These are phyloP conservation scores for Delphinapterus leucas DNA, from an alignment of 2,113 vertebrate genomes.

Conservation along the genomic window DNA sequence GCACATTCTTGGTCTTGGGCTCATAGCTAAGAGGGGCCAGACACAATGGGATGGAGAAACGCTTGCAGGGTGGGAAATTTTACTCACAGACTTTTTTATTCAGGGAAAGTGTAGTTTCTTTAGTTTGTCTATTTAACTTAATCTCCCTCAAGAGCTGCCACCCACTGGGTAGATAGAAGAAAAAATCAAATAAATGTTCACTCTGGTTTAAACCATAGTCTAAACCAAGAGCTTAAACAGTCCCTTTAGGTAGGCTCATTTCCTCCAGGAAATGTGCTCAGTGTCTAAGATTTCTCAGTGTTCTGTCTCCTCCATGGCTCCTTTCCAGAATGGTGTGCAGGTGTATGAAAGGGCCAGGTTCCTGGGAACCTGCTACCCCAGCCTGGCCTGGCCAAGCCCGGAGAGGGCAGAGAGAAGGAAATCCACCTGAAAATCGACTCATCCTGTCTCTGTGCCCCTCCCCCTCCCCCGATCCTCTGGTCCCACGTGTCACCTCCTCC, in stretches of 20 bases:
- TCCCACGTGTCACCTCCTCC: background rate
- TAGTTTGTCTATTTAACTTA: constrained; percentile 63
- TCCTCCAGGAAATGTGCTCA: background rate
- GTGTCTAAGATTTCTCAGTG: background rate
- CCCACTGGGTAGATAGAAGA: constrained; percentile 48
- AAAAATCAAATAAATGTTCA: constrained; percentile 69
- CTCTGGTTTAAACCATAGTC: constrained; percentile 56
- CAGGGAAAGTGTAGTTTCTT: constrained; percentile 62
- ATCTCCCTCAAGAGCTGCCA: constrained; percentile 51
- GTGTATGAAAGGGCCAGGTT: background rate
- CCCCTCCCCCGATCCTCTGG: background rate
- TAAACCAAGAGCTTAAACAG: constrained; percentile 17
- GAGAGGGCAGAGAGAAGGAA: background rate
- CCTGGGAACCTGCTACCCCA: background rate
- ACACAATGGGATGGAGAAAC: background rate
- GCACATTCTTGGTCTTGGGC: background rate
- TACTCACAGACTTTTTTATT: constrained; percentile 40
- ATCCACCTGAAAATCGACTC: fast-evolving
- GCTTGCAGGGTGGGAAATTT: constrained; percentile 6
- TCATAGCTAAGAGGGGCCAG: background rate
- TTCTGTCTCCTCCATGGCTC: background rate
- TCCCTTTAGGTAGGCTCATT: constrained; percentile 13
- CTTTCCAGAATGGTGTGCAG: background rate
- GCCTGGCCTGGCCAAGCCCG: background rate
- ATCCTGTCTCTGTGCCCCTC: background rate